These are phyloP conservation scores for Chloroclysta siterata DNA, from an alignment of 2,888 invertebrate genomes.

Conservation along the genomic window DNA sequence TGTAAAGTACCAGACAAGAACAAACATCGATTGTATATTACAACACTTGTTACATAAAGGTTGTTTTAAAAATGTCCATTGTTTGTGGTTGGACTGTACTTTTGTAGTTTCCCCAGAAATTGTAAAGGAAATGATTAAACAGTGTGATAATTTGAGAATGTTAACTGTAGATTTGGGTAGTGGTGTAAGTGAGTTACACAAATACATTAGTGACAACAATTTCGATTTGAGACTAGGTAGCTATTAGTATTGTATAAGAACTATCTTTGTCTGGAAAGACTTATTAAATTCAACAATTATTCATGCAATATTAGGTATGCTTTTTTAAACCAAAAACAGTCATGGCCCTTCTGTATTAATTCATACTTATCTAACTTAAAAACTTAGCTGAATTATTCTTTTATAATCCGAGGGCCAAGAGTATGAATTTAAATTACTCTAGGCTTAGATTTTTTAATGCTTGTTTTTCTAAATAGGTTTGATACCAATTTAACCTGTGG, in stretches of 20 bases:
- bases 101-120: constrained; percentile 71
- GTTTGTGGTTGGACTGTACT: constrained; percentile 79
- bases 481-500: too few species aligned
- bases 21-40: constrained; percentile 67
- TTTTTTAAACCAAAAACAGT: too few species aligned
- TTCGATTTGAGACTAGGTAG: constrained; percentile 75
- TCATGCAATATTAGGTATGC: background rate
- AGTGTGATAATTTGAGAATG: constrained; percentile 66
- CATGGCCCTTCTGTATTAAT: too few species aligned
- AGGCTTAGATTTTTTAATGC: too few species aligned
- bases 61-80: constrained; percentile 63
- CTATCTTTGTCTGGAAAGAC: constrained; percentile 1
- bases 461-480: too few species aligned
- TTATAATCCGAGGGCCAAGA: too few species aligned
- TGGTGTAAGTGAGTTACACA: constrained; percentile 65
- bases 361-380: too few species aligned
- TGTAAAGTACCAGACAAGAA: constrained; percentile 75
- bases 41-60: constrained; percentile 66
- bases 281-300: background rate
- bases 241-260: constrained; percentile 56
- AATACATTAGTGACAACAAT: constrained; percentile 72
- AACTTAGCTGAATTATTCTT: too few species aligned
- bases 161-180: constrained; percentile 72
- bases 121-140: constrained; percentile 67
- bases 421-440: too few species aligned